These are phyloP conservation scores for Melanophora roralis DNA, from an alignment of 2,888 invertebrate genomes.

Conservation along the genomic window DNA sequence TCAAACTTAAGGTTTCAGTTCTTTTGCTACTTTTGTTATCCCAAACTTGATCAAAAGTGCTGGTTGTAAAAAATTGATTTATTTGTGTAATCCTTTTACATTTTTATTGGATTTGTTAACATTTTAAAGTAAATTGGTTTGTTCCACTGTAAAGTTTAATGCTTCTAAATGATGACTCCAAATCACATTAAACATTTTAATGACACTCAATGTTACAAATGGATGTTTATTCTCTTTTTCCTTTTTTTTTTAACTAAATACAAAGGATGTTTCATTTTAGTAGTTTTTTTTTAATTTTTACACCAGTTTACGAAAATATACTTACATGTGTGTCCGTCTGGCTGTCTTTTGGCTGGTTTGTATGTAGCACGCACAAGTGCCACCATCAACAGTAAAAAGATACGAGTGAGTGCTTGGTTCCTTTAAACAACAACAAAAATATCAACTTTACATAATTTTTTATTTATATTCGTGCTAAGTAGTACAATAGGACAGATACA, in stretches of 20 bases:
- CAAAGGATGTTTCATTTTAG: conserved; percentile 57
- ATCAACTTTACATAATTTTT: conserved; percentile 37
- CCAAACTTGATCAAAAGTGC: conserved; percentile 2
- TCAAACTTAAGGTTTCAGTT: no score
- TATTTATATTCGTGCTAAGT: background rate
- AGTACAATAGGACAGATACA: conserved; percentile 43
- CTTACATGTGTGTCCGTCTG: conserved; percentile 12
- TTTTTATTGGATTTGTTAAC: conserved; percentile 37
- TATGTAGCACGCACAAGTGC: conserved; percentile 62
- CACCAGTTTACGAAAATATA: conserved; percentile 56
- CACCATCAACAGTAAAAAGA: conserved; percentile 53
- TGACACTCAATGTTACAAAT: conserved; percentile 56
- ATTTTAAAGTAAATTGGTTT: conserved; percentile 43
- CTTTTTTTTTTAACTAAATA: conserved; percentile 31
- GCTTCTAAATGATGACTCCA: conserved; percentile 37
- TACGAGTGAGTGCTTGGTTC: conserved; percentile 50
- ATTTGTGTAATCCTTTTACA: conserved; percentile 31
- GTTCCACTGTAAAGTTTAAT: conserved; percentile 57
- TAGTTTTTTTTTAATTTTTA: conserved; percentile 11
- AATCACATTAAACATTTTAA: conserved; percentile 55
- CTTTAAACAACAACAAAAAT: conserved; percentile 36
- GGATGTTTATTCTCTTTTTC: conserved; percentile 16
- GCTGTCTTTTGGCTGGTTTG: conserved; percentile 9
- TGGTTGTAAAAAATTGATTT: background rate
- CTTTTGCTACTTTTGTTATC: no score